phyloP scores from a whole-genome alignment of 2,888 invertebrate species.

The Crocallis elinguaria region DNA sequence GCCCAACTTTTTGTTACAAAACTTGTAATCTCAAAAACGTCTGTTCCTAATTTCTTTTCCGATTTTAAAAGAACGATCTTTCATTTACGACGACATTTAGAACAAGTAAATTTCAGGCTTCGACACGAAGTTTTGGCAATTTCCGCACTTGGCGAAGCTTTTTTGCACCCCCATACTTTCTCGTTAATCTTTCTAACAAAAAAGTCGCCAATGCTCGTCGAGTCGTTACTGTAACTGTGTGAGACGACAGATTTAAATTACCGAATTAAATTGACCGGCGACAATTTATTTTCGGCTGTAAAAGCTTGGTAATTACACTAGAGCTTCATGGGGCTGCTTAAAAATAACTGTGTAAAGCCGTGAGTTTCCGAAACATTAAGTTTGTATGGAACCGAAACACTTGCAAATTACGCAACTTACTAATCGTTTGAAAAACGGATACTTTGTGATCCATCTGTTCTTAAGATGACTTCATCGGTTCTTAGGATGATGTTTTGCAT shows the following conservation, averaged over 20 bases:
- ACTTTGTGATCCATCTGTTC: too few relatives aligned
- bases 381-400: background rate
- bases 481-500: too few relatives aligned
- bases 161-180: slow-evolving; percentile 80
- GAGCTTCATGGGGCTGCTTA: background rate
- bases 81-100: slow-evolving; percentile 83
- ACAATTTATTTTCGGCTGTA: slow-evolving; percentile 44
- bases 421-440: too few relatives aligned
- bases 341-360: background rate
- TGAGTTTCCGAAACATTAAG: background rate
- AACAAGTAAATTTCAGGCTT: slow-evolving; percentile 81
- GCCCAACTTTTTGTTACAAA: slow-evolving; percentile 66
- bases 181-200: slow-evolving; percentile 82
- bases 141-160: slow-evolving; percentile 77
- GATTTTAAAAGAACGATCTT: slow-evolving; percentile 83
- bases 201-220: slow-evolving; percentile 67
- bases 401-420: background rate
- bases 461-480: too few relatives aligned
- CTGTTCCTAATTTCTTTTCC: slow-evolving; percentile 83
- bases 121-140: slow-evolving; percentile 83
- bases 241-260: slow-evolving; percentile 72
- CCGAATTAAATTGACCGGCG: slow-evolving; percentile 54
- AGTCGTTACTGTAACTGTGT: slow-evolving; percentile 70
- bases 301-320: slow-evolving; percentile 39
- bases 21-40: slow-evolving; percentile 81